These are phyloP conservation scores for Ceryle rudis DNA, from an alignment of 2,797 vertebrate genomes.

Conservation along the genomic window DNA sequence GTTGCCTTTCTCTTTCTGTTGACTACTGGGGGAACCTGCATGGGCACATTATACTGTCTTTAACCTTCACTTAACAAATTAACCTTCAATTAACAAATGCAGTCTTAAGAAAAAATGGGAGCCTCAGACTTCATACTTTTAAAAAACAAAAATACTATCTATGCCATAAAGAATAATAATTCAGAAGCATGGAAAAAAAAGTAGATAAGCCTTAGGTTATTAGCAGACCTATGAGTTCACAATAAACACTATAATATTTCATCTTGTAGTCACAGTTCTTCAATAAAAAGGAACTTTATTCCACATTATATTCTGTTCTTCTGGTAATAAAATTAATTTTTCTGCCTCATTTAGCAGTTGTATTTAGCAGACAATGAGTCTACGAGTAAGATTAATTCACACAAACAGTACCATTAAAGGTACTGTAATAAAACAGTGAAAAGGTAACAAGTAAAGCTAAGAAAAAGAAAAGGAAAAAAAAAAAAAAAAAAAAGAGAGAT, in stretches of 20 bases:
- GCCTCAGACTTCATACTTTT: neutral
- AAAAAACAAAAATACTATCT: neutral
- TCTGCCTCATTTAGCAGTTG: neutral
- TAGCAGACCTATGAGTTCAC: neutral
- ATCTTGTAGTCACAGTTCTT: neutral
- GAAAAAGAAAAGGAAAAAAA: neutral
- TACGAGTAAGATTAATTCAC: neutral
- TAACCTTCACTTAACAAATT: too few species aligned
- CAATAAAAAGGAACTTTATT: neutral
- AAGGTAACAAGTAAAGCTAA: neutral
- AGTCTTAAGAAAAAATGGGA: neutral
- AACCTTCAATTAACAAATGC: neutral
- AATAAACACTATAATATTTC: neutral
- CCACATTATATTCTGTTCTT: neutral
- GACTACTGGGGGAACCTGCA: neutral
- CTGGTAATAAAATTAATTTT: constrained; percentile 1
- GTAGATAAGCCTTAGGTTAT: neutral
- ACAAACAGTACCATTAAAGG: neutral
- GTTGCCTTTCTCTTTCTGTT: neutral
- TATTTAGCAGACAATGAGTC: neutral
- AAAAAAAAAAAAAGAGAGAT: neutral
- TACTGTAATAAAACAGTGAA: neutral
- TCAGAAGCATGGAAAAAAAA: neutral
- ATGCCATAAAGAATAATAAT: neutral
- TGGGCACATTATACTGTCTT: accelerated